Evolutionary conservation across 2,797 vertebrate species (phyloP).

Genomic region (Falco berigora): DNA sequence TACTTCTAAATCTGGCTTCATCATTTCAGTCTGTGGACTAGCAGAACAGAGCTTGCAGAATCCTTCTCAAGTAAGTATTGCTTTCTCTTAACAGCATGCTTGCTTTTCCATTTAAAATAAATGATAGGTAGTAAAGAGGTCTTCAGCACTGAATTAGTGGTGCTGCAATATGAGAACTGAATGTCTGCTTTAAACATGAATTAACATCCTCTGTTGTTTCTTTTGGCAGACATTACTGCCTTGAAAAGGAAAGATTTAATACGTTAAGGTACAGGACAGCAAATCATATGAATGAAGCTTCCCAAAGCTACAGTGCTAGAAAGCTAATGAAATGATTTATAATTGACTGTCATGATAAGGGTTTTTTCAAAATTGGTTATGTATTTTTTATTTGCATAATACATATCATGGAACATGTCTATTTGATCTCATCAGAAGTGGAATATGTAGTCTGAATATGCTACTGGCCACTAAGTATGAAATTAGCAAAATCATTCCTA

Average conservation of each 20-base stretch:
- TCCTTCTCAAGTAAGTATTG: slow-evolving; percentile 53
- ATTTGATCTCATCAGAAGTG: slow-evolving; percentile 12
- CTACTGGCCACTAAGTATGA: background rate
- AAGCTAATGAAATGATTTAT: slow-evolving; percentile 25
- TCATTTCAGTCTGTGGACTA: slow-evolving; percentile 50
- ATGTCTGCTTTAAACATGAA: slow-evolving; percentile 44
- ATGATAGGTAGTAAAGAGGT: slow-evolving; percentile 14
- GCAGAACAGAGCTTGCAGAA: slow-evolving; percentile 18
- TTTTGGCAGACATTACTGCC: slow-evolving; percentile 47
- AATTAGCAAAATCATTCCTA: slow-evolving; percentile 11
- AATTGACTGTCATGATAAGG: background rate
- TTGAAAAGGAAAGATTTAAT: slow-evolving; percentile 30
- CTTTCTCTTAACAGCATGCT: background rate
- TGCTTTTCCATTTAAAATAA: slow-evolving; percentile 1
- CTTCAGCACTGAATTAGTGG: background rate
- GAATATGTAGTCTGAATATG: background rate
- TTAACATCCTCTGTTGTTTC: slow-evolving; percentile 29
- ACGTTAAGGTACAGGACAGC: background rate
- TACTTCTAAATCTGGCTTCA: slow-evolving; percentile 51
- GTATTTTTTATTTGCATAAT: slow-evolving; percentile 39
- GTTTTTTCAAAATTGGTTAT: background rate
- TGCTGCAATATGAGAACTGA: slow-evolving; percentile 50
- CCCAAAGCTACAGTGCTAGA: background rate
- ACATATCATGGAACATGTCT: background rate
- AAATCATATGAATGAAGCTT: background rate